Evolutionary conservation across 2,888 invertebrate genomes (phyloP), one percentile per base, ranked within the genome.

Genomic region (Aricia artaxerxes): DNA sequence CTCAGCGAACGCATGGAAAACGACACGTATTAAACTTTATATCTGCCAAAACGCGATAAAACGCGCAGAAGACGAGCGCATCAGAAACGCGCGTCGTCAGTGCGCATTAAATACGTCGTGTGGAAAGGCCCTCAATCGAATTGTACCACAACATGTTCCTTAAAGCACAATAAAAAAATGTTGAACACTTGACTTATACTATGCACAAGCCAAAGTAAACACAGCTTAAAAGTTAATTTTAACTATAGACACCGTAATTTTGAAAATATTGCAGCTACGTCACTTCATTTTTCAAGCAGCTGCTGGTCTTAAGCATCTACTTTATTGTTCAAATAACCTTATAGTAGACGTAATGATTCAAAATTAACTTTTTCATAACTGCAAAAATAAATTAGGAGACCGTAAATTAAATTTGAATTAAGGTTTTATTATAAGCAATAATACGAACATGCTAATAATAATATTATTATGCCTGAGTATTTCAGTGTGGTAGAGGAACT

Each of bases 291-390:
- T 64, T 11, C 31, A 64, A 64, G 31, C 64, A 4, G 13, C 35
- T 64, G 31, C 64, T 69, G 35, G 69, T 16, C 69, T 38, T 69
- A 69, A 69, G 69, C 35, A 69, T 69, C 35, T 35, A 69, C 35
- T 69, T 38, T 69, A 69, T 11, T 38, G 69, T 35, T 69, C 0
- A 4, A 4, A 69, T 69, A 16, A 69, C 69, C 64, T 69, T 13
- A 69, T 13, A 16, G 35, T 38, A 4, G 35, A 35, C 13, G 13
- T 16, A 5, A 69, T 31, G 31, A 35, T 69, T 24, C 31, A 69
- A 69, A 69, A 61, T 61, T 61, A 61, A 24, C 24, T 61, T 61
- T 61, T 61, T 24, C 4, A 24, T 61, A 24, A 24, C 16, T 16
- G 16, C 16, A 16, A 57, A 57, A 57, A 16, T 9, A 49, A 49